phyloP scores from a whole-genome alignment of 2,797 vertebrate genomes.

The Meriones psammophilus region DNA sequence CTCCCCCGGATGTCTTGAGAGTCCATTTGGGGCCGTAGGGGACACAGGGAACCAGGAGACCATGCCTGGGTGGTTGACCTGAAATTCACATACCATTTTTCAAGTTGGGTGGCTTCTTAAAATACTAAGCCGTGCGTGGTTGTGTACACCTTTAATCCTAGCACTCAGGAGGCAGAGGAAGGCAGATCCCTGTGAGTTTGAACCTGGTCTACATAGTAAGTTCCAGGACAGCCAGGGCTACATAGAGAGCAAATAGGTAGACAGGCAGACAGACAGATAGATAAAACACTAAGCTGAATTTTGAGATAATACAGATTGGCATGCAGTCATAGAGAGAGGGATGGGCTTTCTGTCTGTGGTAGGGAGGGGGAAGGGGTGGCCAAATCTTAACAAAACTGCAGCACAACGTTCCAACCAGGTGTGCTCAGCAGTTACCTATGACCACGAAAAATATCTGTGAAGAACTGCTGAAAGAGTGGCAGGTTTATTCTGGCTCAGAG shows the following conservation, averaged over 20 bases:
- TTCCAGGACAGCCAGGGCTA: background rate
- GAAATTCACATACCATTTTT: background rate
- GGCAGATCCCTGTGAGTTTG: background rate
- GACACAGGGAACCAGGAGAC: rapidly evolving
- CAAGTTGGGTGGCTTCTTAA: background rate
- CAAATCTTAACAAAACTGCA: too few species aligned
- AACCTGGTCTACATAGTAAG: background rate
- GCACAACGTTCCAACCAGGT: background rate
- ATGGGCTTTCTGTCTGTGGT: too few species aligned
- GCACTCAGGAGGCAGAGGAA: background rate
- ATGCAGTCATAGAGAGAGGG: background rate
- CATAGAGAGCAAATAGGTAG: background rate
- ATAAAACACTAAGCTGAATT: background rate
- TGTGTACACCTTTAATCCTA: background rate
- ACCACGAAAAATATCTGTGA: too few species aligned
- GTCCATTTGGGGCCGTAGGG: rapidly evolving
- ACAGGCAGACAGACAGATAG: background rate
- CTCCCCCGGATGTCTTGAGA: too few species aligned
- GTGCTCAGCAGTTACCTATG: rapidly evolving
- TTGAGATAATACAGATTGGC: background rate
- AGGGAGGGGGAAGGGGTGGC: too few species aligned
- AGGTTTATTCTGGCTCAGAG: background rate
- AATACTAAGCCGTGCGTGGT: background rate
- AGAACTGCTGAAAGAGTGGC: background rate
- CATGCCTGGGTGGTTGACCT: rapidly evolving